Evolutionary conservation across 2,113 vertebrate genomes (phyloP).

Genomic region (Tilapia sparmanii): DNA sequence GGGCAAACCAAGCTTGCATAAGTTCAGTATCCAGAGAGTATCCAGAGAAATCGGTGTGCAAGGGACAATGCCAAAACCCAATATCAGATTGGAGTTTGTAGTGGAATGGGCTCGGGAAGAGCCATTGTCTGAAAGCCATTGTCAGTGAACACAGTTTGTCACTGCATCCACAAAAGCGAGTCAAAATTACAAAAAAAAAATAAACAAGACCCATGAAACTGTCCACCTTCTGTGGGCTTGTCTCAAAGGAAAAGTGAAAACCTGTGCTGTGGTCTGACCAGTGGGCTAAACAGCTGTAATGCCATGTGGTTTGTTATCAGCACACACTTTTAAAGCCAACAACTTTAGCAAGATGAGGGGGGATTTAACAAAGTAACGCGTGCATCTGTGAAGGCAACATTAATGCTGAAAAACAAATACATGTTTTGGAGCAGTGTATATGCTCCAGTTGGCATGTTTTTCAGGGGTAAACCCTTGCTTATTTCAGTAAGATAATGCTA

Average conservation of each 20-base stretch:
- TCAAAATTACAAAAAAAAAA: background rate
- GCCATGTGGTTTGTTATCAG: background rate
- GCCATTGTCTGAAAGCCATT: background rate
- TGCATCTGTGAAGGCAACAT: background rate
- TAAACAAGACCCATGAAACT: background rate
- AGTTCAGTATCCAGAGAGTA: background rate
- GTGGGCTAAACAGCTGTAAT: background rate
- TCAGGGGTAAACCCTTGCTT: accelerated
- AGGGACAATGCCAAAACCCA: background rate
- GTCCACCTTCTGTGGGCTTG: accelerated
- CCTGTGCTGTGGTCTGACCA: background rate
- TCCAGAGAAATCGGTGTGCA: background rate
- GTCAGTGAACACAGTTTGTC: background rate
- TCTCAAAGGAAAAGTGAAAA: background rate
- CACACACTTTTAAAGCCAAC: background rate
- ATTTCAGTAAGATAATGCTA: background rate
- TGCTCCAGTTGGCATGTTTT: background rate
- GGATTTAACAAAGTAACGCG: accelerated
- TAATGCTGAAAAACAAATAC: background rate
- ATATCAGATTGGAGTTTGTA: background rate
- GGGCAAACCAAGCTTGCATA: background rate
- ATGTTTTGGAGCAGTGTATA: background rate
- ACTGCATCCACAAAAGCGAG: background rate
- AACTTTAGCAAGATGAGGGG: background rate
- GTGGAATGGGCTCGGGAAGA: background rate